Conservation (phyloP, 2,888 invertebrate species). For the Acleris laterana region DNA sequence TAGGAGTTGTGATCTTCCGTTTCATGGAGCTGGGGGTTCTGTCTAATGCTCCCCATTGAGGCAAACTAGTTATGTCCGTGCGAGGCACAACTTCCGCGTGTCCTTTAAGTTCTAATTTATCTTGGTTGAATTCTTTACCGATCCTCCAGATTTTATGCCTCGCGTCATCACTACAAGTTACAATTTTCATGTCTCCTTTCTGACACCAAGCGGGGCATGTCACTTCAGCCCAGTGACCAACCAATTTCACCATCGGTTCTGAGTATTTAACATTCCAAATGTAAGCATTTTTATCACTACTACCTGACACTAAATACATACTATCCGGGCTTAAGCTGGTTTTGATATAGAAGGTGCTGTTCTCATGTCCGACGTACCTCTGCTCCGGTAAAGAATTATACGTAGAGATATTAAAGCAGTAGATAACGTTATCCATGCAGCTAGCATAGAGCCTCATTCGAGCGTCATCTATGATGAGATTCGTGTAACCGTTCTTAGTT, state of each 20-base stretch:
- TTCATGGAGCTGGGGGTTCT: constrained; percentile 80
- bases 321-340: constrained; percentile 92
- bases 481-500: constrained; percentile 89
- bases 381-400: constrained; percentile 87
- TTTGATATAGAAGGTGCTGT: constrained; percentile 93
- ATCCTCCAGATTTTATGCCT: constrained; percentile 90
- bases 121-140: constrained; percentile 75
- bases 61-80: constrained; percentile 50
- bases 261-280: constrained; percentile 90
- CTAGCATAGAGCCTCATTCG: constrained; percentile 90
- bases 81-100: constrained; percentile 53
- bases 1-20: constrained; percentile 55
- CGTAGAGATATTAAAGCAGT: constrained; percentile 91
- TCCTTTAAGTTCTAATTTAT: constrained; percentile 68
- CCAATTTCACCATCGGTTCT: constrained; percentile 87
- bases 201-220: constrained; percentile 93
- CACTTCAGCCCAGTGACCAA: constrained; percentile 93
- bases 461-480: constrained; percentile 89
- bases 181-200: constrained; percentile 84
- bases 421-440: constrained; percentile 94
- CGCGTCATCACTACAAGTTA: constrained; percentile 94
- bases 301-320: constrained; percentile 93
- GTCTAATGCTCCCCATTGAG: constrained; percentile 64
- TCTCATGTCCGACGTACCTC: constrained; percentile 89
- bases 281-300: constrained; percentile 93